Evolutionary conservation across 2,888 invertebrate species (phyloP).

Genomic region (Cantharis rufa): DNA sequence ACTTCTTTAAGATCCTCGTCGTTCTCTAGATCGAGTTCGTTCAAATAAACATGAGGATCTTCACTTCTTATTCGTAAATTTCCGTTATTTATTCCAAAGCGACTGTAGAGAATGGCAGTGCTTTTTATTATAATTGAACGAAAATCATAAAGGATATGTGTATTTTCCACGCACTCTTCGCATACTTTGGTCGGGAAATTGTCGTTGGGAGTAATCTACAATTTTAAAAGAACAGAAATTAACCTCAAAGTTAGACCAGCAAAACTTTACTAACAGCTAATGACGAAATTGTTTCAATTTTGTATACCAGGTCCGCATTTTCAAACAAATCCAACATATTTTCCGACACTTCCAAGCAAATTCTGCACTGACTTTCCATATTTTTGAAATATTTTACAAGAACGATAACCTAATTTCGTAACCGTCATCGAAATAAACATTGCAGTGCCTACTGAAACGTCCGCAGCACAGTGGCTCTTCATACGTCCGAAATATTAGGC

Average conservation of each 20-base stretch:
- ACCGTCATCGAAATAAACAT: background rate
- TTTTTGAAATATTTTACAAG: background rate
- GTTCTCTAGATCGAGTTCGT: background rate
- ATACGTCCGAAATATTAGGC: too few species aligned
- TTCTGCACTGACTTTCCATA: background rate
- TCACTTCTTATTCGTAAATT: background rate
- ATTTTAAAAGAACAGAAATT: background rate
- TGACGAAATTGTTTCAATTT: background rate
- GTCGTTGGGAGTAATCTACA: background rate
- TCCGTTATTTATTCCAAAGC: too few species aligned
- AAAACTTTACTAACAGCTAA: background rate
- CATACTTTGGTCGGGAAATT: background rate
- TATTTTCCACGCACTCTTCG: background rate
- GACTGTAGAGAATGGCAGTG: background rate
- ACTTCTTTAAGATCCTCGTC: background rate
- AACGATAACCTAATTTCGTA: background rate
- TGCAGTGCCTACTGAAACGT: background rate
- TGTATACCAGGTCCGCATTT: background rate
- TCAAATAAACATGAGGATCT: background rate
- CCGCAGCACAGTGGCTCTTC: too few species aligned
- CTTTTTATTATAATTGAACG: background rate
- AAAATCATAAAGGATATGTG: background rate
- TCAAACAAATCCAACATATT: background rate
- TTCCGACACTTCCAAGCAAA: background rate
- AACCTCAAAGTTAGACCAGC: background rate